Percentiles rank a stretch among this genome's conserved stretches.
Conservation (phyloP, 2,797 vertebrate genomes). For the Halcyon smyrnensis region DNA sequence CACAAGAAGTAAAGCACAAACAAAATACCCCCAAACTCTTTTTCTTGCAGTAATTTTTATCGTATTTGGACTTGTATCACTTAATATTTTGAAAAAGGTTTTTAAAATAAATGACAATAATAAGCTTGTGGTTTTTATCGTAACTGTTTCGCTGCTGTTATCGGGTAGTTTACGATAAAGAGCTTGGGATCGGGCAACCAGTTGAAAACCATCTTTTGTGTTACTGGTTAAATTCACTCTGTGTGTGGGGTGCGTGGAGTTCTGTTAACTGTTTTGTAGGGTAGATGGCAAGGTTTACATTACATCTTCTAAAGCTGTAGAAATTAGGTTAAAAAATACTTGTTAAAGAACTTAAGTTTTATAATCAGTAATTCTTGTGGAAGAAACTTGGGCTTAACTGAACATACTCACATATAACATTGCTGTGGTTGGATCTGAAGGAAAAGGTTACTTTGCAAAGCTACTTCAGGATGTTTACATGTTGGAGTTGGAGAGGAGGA, state of each 20-base stretch:
- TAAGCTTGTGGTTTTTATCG: constrained; percentile 30
- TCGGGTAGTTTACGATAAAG: not conserved
- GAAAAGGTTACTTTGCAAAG: not conserved
- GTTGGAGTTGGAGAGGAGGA: not conserved
- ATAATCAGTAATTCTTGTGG: not conserved
- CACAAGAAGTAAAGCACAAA: constrained; percentile 51
- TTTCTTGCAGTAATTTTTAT: constrained; percentile 75
- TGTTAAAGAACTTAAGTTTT: not conserved
- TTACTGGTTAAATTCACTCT: not conserved
- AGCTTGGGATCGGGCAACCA: not conserved
- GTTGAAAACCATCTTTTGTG: not conserved
- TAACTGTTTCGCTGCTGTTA: not conserved
- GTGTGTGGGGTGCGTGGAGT: not conserved
- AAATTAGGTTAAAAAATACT: too few relatives aligned
- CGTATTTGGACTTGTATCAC: constrained; percentile 77
- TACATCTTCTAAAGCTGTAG: not conserved
- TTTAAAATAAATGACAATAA: constrained; percentile 77
- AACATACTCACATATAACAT: fast-evolving
- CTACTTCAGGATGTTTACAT: not conserved
- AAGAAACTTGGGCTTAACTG: not conserved
- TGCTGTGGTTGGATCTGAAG: not conserved
- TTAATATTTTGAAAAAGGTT: constrained; percentile 80
- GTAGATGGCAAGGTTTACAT: not conserved
- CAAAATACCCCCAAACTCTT: constrained; percentile 49
- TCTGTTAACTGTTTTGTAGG: not conserved